Conservation (phyloP, 1,140 invertebrate species). For the Xylocopa sonorina region DNA sequence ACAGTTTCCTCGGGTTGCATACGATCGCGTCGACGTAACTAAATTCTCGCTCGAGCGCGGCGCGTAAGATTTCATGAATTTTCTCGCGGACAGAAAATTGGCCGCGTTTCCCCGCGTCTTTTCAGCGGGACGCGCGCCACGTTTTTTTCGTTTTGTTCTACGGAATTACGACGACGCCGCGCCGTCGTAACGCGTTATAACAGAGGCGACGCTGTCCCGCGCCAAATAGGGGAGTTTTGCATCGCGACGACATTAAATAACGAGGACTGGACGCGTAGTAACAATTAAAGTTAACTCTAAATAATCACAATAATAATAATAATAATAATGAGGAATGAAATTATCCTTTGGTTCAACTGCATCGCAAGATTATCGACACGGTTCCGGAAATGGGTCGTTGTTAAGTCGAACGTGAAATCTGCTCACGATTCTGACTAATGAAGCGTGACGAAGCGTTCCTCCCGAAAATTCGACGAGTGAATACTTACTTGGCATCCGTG, state of each 20-base stretch:
- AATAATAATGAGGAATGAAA: background rate
- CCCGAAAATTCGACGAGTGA: background rate
- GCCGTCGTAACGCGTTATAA: background rate
- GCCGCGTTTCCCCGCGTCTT: background rate
- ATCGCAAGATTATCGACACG: background rate
- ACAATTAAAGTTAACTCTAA: too few relatives aligned
- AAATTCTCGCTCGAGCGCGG: background rate
- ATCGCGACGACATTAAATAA: background rate
- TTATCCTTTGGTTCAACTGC: background rate
- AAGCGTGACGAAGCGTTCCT: slow-evolving; percentile 3
- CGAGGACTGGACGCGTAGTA: background rate
- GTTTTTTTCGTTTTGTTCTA: too few relatives aligned
- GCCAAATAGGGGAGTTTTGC: background rate
- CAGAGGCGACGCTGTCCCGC: background rate
- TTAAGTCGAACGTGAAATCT: slow-evolving; percentile 1
- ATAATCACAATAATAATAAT: too few relatives aligned
- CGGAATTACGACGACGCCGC: background rate
- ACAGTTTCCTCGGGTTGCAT: accelerated
- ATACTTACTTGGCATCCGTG: slow-evolving; percentile 7
- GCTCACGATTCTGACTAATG: background rate
- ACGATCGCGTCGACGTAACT: background rate
- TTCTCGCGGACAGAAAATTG: background rate
- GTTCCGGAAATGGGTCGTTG: slow-evolving; percentile 10
- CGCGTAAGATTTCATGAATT: background rate
- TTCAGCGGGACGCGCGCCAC: background rate